phyloP scores from a whole-genome alignment of 2,113 vertebrate species.

The Balaeniceps rex region DNA sequence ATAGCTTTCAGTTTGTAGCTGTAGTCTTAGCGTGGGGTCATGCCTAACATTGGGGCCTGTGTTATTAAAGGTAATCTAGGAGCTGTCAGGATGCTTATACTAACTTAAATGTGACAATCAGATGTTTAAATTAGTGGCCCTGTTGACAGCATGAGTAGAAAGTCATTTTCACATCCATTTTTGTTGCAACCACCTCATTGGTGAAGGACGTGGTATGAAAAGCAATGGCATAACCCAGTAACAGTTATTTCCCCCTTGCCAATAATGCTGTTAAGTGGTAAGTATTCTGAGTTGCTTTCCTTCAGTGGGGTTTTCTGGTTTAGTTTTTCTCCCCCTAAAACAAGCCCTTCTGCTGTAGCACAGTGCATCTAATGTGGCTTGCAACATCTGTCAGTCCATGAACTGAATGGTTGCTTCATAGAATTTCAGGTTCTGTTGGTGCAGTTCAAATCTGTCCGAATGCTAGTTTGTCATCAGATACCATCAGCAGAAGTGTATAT shows the following conservation, averaged over 20 bases:
- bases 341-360: not conserved
- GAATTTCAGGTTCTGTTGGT: not conserved
- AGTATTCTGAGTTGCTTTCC: not conserved
- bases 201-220: not conserved
- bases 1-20: not conserved
- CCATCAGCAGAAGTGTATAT: fast-evolving
- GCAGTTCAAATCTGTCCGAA: fast-evolving
- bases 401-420: not conserved
- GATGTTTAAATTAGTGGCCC: not conserved
- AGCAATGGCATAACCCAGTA: too few relatives aligned
- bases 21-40: fast-evolving
- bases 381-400: too few relatives aligned
- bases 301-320: not conserved
- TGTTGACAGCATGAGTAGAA: not conserved
- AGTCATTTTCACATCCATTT: not conserved
- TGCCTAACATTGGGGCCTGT: too few relatives aligned
- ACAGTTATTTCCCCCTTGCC: not conserved
- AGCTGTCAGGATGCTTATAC: not conserved
- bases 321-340: not conserved
- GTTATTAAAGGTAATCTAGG: too few relatives aligned
- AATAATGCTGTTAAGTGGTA: not conserved
- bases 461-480: not conserved
- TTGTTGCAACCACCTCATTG: fast-evolving
- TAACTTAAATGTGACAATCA: not conserved
- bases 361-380: not conserved